These are phyloP conservation scores for Solenodon paradoxus DNA, from an alignment of 2,113 vertebrate species.

Conservation along the genomic window DNA sequence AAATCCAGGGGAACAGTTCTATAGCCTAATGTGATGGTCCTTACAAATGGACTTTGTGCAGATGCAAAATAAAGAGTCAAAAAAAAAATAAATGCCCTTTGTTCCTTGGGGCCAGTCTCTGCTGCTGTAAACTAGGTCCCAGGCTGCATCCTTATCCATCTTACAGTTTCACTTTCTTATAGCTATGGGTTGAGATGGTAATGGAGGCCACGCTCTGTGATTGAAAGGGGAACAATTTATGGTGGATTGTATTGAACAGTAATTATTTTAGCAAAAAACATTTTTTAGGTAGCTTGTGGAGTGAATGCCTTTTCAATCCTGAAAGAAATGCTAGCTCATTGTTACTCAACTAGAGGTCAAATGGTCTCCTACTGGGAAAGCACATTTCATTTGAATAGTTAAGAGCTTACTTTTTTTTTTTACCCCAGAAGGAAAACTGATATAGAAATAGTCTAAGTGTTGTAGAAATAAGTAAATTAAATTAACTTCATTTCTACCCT, in stretches of 20 bases:
- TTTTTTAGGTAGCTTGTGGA: background rate
- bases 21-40: background rate
- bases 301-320: background rate
- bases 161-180: background rate
- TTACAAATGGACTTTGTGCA: background rate
- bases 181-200: background rate
- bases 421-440: conserved; percentile 30
- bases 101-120: background rate
- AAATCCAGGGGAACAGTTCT: background rate
- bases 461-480: background rate
- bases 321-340: background rate
- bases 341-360: background rate
- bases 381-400: background rate
- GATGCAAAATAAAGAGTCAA: background rate
- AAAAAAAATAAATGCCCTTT: background rate
- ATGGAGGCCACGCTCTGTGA: background rate
- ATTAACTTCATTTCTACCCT: conserved; percentile 44
- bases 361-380: background rate
- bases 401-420: background rate
- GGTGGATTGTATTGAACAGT: background rate
- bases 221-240: background rate
- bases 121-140: background rate
- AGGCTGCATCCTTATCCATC: background rate
- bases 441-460: background rate
- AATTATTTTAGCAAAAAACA: background rate